Evolutionary conservation across 2,888 invertebrate species (phyloP), one percentile per base, ranked within the genome.

Genomic region (Andrena trimmerana): DNA sequence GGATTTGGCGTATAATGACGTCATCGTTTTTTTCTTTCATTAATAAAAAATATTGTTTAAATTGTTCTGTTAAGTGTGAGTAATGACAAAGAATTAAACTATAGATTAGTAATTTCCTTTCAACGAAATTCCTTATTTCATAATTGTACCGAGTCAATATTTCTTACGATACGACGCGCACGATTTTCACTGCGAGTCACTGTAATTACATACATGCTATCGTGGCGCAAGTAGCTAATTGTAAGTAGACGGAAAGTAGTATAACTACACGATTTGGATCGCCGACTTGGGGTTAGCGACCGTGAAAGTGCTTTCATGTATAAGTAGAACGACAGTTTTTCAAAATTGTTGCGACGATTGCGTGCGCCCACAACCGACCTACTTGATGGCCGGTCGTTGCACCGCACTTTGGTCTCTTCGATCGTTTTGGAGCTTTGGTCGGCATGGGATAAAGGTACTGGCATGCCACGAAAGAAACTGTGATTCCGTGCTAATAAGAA

Each of bases 331-430:
- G 92, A 90, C 86, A 89, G 92, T 93, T 94, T 93, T 93, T 93
- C 91, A 92, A 93, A 93, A 93, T 93, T 91, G 91, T 92, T 92
- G 93, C 91, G 92, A 92, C 92, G 93, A 92, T 93, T 92, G 93
- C 93, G 92, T 92, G 94, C 93, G 93, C 93, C 93, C 93, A 93
- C 94, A 93, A 94, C 87, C 91, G 93, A 92, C 94, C 94, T 91
- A 94, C 93, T 93, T 94, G 68, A 77, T 88, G 86, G 66, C 62
- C 89, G 93, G 92, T 93, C 93, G 92, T 92, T 92, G 93, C 91
- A 92, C 93, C 88, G 79, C 54, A 80, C 72, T 76, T 83, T 76
- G 80, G 78, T 88, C 88, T 89, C 85, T 88, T 88, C 84, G 82
- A 82, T 84, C 83, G 79, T 86, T 82, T 83, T 84, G 70, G 70